Percentiles rank a stretch among this genome's conserved stretches.
Evolutionary conservation across 2,113 vertebrate species (phyloP).

Genomic region (Bombycilla garrulus): DNA sequence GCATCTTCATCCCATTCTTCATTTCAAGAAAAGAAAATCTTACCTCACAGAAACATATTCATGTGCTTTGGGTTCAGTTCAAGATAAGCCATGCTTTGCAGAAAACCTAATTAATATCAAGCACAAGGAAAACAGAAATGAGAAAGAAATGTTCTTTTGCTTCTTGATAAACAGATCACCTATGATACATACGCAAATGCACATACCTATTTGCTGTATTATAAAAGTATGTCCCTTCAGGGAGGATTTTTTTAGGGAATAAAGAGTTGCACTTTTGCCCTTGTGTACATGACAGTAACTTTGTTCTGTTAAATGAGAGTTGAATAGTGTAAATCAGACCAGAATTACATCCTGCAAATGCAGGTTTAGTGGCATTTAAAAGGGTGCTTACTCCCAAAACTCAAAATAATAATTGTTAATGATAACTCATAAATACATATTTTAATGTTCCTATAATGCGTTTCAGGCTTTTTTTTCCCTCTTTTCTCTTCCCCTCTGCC

Average conservation of each 20-base stretch:
- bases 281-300: background rate
- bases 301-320: background rate
- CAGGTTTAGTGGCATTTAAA: background rate
- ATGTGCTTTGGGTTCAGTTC: conserved; percentile 69
- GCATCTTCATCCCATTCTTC: conserved; percentile 76
- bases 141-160: conserved; percentile 65
- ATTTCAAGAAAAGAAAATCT: conserved; percentile 68
- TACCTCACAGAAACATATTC: conserved; percentile 59
- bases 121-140: conserved; percentile 70
- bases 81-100: conserved; percentile 73
- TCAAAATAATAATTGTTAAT: background rate
- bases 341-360: background rate
- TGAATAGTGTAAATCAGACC: background rate
- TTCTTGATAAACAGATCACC: conserved; percentile 73
- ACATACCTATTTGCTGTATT: conserved; percentile 52
- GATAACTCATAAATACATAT: background rate
- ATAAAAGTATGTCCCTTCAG: background rate
- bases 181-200: conserved; percentile 4
- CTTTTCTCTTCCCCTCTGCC: background rate
- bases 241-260: background rate
- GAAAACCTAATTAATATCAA: conserved; percentile 78
- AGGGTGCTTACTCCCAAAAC: background rate
- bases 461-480: background rate
- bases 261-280: background rate
- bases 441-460: background rate